Conservation (phyloP, 2,888 invertebrate species). For the Timema cristinae region DNA sequence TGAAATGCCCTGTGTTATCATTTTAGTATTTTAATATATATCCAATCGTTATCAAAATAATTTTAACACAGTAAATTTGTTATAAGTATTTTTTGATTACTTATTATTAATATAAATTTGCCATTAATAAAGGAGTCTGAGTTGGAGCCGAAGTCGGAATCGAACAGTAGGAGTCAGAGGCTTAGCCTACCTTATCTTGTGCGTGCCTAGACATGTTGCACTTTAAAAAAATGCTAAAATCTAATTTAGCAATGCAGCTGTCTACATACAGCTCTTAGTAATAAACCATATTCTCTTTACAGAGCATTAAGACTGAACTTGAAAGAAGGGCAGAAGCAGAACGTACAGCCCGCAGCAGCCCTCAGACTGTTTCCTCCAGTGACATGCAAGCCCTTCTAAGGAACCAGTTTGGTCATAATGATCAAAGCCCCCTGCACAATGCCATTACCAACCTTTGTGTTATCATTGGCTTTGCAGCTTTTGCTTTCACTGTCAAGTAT, state of each 20-base stretch:
- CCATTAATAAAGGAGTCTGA: too few relatives aligned
- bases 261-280: too few relatives aligned
- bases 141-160: too few relatives aligned
- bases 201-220: not conserved
- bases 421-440: slow-evolving; percentile 67
- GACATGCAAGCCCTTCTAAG: slow-evolving; percentile 27
- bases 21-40: too few relatives aligned
- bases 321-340: slow-evolving; percentile 49
- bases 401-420: slow-evolving; percentile 35
- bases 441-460: slow-evolving; percentile 84
- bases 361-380: slow-evolving; percentile 38
- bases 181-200: too few relatives aligned
- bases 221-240: slow-evolving; percentile 31
- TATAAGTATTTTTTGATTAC: too few relatives aligned
- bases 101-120: too few relatives aligned
- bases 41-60: too few relatives aligned
- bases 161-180: too few relatives aligned
- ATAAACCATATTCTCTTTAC: slow-evolving; percentile 20
- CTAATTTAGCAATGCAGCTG: slow-evolving; percentile 9
- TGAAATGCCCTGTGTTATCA: too few relatives aligned
- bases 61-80: too few relatives aligned
- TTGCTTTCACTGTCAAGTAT: slow-evolving; percentile 90
- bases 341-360: slow-evolving; percentile 43
- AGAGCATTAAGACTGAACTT: slow-evolving; percentile 50
- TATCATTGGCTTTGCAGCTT: slow-evolving; percentile 83